Base-by-base conservation (phyloP, 1,140 invertebrate species). In the Drosophila lacteicornis region DNA sequence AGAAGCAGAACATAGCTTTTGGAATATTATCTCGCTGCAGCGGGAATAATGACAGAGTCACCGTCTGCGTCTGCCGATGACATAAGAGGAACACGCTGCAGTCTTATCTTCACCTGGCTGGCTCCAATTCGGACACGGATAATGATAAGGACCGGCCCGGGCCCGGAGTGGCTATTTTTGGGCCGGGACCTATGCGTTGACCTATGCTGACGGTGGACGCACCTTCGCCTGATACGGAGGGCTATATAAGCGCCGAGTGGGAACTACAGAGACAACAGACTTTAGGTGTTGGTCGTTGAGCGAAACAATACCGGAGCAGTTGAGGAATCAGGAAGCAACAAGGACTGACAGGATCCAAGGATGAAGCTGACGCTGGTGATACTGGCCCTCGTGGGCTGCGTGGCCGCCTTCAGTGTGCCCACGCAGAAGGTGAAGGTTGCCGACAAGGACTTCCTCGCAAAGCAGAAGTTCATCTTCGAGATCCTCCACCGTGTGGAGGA, bases 341-440 rank as follows among this genome's bases (percentile, higher is more conserved):
- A 56, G 53, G 19, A 40, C 53, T 56, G 53, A 56, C 36, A 56
- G 53, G 13, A 56, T 36, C 36, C 36, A 56, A 40, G 53, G 53
- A 56, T 56, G 53, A 56, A 56, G 19, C 36, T 56, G 53, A 56
- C 53, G 13, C 53, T 56, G 53, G 53, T 56, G 53, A 56, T 56
- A 56, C 36, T 56, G 53, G 53, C 53, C 53, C 53, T 56, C 19
- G 53, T 56, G 36, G 53, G 53, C 53, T 56, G 53, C 13, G 53
- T 56, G 13, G 53, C 53, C 36, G 53, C 53, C 13, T 40, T 56
- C 7, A 56, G 53, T n/a, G 53, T 56, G 53, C 53, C 36, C 53
- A 56, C 53, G 36, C 53, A 56, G 19, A 56, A 56, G 53, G 53
- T 56, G 36, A 56, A 56, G 53, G 19, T 56, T 6, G 53, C 53